These are phyloP conservation scores for Melanostoma scalare DNA, from an alignment of 2,888 invertebrate species.

Conservation along the genomic window DNA sequence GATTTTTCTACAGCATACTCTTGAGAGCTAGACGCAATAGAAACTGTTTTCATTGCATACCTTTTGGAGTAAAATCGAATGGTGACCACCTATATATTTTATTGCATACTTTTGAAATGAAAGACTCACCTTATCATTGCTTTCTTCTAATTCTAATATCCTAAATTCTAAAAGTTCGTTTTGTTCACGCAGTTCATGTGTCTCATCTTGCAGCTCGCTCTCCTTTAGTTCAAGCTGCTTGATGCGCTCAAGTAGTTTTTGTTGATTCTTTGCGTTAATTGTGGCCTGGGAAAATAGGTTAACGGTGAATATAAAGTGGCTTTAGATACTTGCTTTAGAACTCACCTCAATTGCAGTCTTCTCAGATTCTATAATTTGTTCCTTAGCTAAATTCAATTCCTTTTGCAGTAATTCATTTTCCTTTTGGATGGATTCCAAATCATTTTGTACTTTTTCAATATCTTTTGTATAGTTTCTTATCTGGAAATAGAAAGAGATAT, in stretches of 20 bases:
- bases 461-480: slow-evolving; percentile 79
- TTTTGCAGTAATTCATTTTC: slow-evolving; percentile 82
- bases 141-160: slow-evolving; percentile 89
- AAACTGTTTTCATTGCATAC: background rate
- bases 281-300: slow-evolving; percentile 75
- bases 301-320: background rate
- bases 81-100: background rate
- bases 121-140: slow-evolving; percentile 82
- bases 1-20: no score
- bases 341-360: slow-evolving; percentile 82
- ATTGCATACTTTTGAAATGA: slow-evolving; percentile 11
- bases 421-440: slow-evolving; percentile 80
- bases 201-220: slow-evolving; percentile 85
- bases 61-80: background rate
- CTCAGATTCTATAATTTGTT: slow-evolving; percentile 83
- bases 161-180: slow-evolving; percentile 91
- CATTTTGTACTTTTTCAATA: slow-evolving; percentile 80
- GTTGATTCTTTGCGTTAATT: slow-evolving; percentile 78
- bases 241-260: slow-evolving; percentile 81
- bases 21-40: background rate
- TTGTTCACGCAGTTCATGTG: slow-evolving; percentile 89
- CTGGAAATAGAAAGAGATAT: slow-evolving; percentile 48
- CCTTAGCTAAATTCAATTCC: slow-evolving; percentile 82
- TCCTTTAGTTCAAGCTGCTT: slow-evolving; percentile 83
- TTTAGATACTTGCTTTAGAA: slow-evolving; percentile 21